A percentile compares a stretch with the other conserved stretches of the same genome.
Evolutionary conservation across 2,888 invertebrate genomes (phyloP).

Genomic region (Lasioglossum lativentre): DNA sequence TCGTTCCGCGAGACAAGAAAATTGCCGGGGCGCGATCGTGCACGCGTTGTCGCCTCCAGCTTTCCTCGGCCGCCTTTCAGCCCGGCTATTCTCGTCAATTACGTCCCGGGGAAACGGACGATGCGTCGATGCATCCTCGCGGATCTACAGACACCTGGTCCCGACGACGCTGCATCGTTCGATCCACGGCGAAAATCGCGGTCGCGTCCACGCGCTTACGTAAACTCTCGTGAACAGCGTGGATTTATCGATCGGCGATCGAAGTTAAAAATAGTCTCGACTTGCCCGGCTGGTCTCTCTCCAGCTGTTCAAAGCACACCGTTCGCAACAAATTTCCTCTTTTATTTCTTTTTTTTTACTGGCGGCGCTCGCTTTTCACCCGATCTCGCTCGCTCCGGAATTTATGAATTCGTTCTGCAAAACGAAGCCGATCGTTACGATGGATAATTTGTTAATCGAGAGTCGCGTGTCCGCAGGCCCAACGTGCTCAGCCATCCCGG

Average conservation of each 20-base stretch:
- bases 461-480: slow-evolving; percentile 70
- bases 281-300: not conserved
- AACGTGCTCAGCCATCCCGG: slow-evolving; percentile 81
- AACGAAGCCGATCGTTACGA: not conserved
- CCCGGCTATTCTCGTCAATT: slow-evolving; percentile 27
- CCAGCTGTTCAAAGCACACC: not conserved
- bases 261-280: slow-evolving; percentile 49
- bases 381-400: not conserved
- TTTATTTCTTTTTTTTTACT: not conserved
- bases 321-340: not conserved
- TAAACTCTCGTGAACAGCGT: slow-evolving; percentile 22
- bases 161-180: not conserved
- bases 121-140: not conserved
- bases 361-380: not conserved
- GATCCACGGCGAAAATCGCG: not conserved
- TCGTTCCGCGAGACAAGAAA: slow-evolving; percentile 37
- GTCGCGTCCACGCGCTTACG: slow-evolving; percentile 27
- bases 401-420: not conserved
- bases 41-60: slow-evolving; percentile 20
- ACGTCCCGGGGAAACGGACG: slow-evolving; percentile 19
- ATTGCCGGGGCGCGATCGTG: slow-evolving; percentile 17
- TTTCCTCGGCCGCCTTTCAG: slow-evolving; percentile 24
- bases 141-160: not conserved
- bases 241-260: slow-evolving; percentile 44
- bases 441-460: slow-evolving; percentile 28